Conservation (phyloP, 2,797 vertebrate genomes). For the Merluccius polli region DNA sequence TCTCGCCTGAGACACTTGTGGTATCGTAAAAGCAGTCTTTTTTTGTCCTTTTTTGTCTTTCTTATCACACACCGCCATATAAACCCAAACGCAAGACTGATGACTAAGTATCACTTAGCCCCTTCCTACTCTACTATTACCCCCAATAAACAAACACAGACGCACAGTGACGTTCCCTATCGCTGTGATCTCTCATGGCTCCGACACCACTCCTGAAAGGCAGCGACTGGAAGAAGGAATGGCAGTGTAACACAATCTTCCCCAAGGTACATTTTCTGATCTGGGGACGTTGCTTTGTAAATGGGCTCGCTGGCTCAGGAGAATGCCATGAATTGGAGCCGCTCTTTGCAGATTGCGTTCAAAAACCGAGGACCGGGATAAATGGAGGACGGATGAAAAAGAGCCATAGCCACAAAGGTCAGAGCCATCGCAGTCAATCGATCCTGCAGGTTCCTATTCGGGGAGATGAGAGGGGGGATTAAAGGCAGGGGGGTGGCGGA, state of each 20-base stretch:
- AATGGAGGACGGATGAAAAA: conserved; percentile 33
- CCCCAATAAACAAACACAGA: not conserved
- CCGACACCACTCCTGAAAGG: not conserved
- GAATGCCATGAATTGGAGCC: conserved; percentile 39
- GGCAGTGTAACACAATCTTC: conserved; percentile 43
- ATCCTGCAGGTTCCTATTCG: conserved; percentile 31
- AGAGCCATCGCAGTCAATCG: conserved; percentile 41
- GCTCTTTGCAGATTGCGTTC: conserved; percentile 42
- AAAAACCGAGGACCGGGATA: conserved; percentile 30
- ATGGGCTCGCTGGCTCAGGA: conserved; percentile 39
- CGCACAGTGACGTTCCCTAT: not conserved
- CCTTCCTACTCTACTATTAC: not conserved
- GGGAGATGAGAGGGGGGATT: conserved; percentile 19
- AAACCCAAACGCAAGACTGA: not conserved
- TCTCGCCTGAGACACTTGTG: not conserved
- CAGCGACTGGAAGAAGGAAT: conserved; percentile 3
- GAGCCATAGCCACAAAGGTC: conserved; percentile 41
- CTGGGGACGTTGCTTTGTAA: conserved; percentile 38
- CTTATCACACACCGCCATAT: not conserved
- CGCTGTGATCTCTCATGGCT: not conserved
- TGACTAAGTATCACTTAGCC: not conserved
- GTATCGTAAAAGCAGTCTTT: not conserved
- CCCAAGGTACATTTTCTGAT: conserved; percentile 52
- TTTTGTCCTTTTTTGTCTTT: not conserved
- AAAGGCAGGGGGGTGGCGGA: no score